Evolutionary conservation across 2,797 vertebrate genomes (phyloP).

Genomic region (Sardinella longiceps): DNA sequence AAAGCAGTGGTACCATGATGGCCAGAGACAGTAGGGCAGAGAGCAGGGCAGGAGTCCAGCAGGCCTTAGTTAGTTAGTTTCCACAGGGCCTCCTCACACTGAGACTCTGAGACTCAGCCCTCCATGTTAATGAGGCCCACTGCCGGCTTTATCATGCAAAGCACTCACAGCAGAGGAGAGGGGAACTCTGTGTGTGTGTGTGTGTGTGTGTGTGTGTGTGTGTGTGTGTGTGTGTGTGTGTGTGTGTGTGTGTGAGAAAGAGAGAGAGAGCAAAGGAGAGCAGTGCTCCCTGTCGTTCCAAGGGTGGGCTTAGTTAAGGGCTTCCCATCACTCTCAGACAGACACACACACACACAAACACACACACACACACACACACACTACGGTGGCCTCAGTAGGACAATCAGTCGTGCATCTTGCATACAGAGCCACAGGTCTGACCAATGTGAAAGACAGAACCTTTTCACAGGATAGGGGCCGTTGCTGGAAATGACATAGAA

Average conservation of each 20-base stretch:
- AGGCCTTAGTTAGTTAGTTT: too few relatives aligned
- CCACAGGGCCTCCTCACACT: conserved; percentile 52
- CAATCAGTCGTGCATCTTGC: background rate
- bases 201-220: too few relatives aligned
- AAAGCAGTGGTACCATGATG: background rate
- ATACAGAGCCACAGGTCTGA: background rate
- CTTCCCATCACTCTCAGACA: conserved; percentile 37
- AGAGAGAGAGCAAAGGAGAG: conserved; percentile 44
- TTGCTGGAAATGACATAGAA: background rate
- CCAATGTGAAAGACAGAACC: too few relatives aligned
- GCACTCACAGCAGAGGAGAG: conserved; percentile 63
- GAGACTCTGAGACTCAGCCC: conserved; percentile 68
- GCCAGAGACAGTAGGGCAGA: background rate
- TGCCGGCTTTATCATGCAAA: conserved; percentile 75
- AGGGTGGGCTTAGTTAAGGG: background rate
- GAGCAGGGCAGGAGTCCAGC: background rate
- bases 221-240: too few relatives aligned
- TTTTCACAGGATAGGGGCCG: background rate
- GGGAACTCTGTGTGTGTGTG: background rate
- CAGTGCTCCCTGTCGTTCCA: background rate
- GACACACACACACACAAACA: too few relatives aligned
- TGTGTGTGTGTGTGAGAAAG: too few relatives aligned
- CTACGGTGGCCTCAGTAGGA: too few relatives aligned
- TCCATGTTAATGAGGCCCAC: conserved; percentile 79
- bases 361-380: background rate